Conservation (phyloP, 2,888 invertebrate genomes). For the Periphyllus acericola region DNA sequence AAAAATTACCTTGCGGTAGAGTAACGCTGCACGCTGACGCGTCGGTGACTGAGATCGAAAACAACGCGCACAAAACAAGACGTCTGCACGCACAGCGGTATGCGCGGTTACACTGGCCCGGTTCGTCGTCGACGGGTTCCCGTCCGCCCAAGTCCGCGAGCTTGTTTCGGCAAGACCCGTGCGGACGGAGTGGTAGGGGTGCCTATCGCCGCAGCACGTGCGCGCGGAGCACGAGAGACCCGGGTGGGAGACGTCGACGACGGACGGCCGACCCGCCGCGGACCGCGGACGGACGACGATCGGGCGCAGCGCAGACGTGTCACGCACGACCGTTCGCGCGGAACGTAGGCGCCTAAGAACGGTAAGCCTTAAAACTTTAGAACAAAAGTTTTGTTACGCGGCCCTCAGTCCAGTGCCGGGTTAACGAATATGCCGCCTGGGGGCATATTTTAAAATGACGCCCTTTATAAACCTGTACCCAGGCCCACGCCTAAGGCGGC, state of each 20-base stretch:
- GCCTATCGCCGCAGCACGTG: background rate
- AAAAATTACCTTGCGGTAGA: background rate
- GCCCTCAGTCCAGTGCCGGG: no score
- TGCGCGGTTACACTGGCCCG: background rate
- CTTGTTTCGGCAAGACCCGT: background rate
- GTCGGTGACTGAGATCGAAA: background rate
- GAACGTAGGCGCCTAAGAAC: background rate
- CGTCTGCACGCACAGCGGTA: background rate
- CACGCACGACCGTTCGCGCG: background rate
- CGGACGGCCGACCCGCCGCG: no score
- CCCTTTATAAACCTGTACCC: no score
- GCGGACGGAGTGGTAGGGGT: no score
- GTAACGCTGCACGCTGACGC: no score
- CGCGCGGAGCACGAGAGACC: background rate
- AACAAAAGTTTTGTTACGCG: no score
- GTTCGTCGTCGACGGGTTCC: background rate
- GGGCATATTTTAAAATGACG: no score
- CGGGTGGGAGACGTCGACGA: background rate
- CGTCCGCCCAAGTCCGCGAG: background rate
- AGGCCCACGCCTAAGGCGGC: no score
- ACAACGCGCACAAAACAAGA: background rate
- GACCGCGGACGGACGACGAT: no score
- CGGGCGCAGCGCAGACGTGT: background rate
- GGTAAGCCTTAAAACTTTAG: no score
- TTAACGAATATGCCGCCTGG: no score